Base-by-base conservation (phyloP, 2,797 vertebrate genomes). In the Myotis findleyi region DNA sequence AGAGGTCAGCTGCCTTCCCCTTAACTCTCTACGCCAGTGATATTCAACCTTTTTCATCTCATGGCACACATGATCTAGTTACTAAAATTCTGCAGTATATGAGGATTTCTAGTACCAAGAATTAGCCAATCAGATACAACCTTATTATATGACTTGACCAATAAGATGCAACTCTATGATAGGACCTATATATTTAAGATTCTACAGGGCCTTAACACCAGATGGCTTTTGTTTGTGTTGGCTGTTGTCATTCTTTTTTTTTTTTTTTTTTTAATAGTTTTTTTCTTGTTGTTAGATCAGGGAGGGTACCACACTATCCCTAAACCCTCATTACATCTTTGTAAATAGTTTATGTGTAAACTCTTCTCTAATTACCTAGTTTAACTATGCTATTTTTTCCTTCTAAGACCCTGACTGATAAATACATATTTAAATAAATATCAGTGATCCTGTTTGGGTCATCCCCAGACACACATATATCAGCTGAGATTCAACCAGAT, bases 401-500 rank as follows among this genome's bases (percentile, higher is more conserved):
- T 84, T 84, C 41, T 9, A 87, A 38, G 13, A 6, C 14, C 33
- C 18, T 94, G 57, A 72, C 36, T 80, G 51, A 87, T 53, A 89
- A 84, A 76, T 17, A 33, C 21, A n/a, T 18, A 38, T 44, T 69
- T 25, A 81, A 57, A 55, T 91, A 80, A 80, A 51, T 64, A 91
- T 38, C 69, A 36, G 1, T 76, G 27, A 66, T 80, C 9, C 57
- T 23, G 18, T n/a, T 41, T 57, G 44, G 38, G 7, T 68, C 80
- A 59, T 86, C 16, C 17, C 20, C 51, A 69, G 30, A 91, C 30
- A 57, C 13, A 41, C 79, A 66, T 25, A 64, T 1, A 17, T 89
- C 59, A 93, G 23, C 83, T 89, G 59, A 82, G 59, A 66, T 80
- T 89, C 66, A 44, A 14, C n/a, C 87, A 91, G 51, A 72, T 83